These are phyloP conservation scores for Pseudococcus jackbeardsleyi DNA, from an alignment of 2,888 invertebrate species.

Conservation along the genomic window DNA sequence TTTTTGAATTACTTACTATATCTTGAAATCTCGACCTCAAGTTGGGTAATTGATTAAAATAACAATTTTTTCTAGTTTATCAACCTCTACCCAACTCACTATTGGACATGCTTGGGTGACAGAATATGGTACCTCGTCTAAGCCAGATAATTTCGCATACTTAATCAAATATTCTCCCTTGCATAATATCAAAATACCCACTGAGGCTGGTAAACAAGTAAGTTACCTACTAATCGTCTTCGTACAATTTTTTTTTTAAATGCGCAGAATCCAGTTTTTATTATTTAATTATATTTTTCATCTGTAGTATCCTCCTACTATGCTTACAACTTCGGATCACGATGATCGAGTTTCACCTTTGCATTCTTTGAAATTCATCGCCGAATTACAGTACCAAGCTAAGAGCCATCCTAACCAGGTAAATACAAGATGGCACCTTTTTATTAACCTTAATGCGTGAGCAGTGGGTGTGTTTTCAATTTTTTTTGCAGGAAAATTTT, in stretches of 20 bases:
- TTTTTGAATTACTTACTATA: no score
- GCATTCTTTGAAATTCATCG: slow-evolving; percentile 13
- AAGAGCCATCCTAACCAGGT: background rate
- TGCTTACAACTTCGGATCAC: slow-evolving; percentile 95
- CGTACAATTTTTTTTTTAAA: background rate
- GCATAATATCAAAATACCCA: slow-evolving; percentile 87
- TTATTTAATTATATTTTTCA: no score
- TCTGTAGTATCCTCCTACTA: slow-evolving; percentile 87
- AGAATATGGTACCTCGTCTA: slow-evolving; percentile 76
- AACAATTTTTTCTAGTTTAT: no score
- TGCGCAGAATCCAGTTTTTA: no score
- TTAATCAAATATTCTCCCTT: slow-evolving; percentile 91
- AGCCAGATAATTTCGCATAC: slow-evolving; percentile 87
- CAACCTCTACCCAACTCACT: no score
- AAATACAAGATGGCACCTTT: background rate
- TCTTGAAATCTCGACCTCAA: no score
- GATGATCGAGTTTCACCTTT: slow-evolving; percentile 97
- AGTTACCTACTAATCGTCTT: no score
- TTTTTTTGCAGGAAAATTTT: no score
- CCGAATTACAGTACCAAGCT: background rate
- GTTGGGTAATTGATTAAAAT: no score
- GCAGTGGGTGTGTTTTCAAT: no score
- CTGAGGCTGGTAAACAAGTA: slow-evolving; percentile 67
- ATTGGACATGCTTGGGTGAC: slow-evolving; percentile 80
- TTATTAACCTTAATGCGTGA: no score